A percentile compares a stretch with the other conserved stretches of the same genome.
These are phyloP conservation scores for Podabrus alpinus DNA, from an alignment of 2,888 invertebrate genomes.

Conservation along the genomic window DNA sequence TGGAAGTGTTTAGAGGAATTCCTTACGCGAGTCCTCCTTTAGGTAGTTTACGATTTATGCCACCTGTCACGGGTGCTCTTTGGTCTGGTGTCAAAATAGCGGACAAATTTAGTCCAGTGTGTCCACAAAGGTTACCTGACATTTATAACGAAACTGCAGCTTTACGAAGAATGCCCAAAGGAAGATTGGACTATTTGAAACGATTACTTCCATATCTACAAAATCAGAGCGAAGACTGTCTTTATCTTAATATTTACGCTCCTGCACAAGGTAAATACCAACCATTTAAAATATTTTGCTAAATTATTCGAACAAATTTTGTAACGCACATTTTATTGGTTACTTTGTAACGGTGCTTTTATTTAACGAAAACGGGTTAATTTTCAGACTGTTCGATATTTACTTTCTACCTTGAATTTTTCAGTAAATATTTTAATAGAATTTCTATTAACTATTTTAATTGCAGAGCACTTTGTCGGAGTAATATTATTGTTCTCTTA, in stretches of 20 bases:
- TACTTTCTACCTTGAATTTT: neutral
- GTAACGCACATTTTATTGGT: too few relatives aligned
- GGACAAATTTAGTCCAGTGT: slow-evolving; percentile 86
- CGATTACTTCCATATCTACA: slow-evolving; percentile 84
- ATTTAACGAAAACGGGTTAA: neutral
- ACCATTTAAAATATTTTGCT: neutral
- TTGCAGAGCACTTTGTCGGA: neutral
- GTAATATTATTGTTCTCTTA: neutral
- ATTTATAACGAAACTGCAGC: slow-evolving; percentile 83
- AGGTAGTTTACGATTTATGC: slow-evolving; percentile 91
- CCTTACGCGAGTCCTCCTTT: slow-evolving; percentile 93
- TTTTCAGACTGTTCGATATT: too few relatives aligned
- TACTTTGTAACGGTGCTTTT: neutral
- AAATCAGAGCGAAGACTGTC: slow-evolving; percentile 95
- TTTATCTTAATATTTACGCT: slow-evolving; percentile 95
- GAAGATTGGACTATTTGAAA: slow-evolving; percentile 85
- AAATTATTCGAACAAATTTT: too few relatives aligned
- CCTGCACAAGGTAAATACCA: slow-evolving; percentile 83
- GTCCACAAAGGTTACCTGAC: slow-evolving; percentile 89
- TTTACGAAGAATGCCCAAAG: slow-evolving; percentile 83
- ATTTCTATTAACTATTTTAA: neutral
- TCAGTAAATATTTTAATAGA: neutral
- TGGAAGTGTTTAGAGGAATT: slow-evolving; percentile 91
- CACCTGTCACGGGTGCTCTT: slow-evolving; percentile 90
- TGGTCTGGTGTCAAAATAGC: slow-evolving; percentile 90